phyloP scores from a whole-genome alignment of 1,140 invertebrate genomes.

The Stegodyphus dumicola region DNA sequence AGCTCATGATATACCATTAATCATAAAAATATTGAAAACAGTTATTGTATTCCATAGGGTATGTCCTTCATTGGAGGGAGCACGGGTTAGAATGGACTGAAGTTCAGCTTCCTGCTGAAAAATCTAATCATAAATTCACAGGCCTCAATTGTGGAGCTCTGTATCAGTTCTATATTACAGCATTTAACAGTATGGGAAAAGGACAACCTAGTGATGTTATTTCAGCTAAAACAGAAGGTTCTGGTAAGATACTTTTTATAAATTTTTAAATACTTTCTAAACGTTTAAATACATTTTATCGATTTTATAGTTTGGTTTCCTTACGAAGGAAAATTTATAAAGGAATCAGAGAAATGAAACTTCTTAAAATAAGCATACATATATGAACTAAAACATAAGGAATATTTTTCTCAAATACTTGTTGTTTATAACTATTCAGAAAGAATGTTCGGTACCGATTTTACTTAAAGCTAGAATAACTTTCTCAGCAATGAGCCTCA shows the following conservation, averaged over 20 bases:
- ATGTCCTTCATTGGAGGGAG: conserved; percentile 47
- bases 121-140: conserved; percentile 79
- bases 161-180: conserved; percentile 88
- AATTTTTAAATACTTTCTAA: too few relatives aligned
- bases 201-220: conserved; percentile 77
- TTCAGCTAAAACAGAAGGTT: conserved; percentile 63
- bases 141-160: conserved; percentile 83
- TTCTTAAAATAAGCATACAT: too few relatives aligned
- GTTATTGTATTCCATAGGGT: conserved; percentile 6
- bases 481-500: too few relatives aligned
- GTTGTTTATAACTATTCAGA: too few relatives aligned
- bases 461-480: too few relatives aligned
- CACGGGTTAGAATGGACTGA: conserved; percentile 51
- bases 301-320: too few relatives aligned
- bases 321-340: too few relatives aligned
- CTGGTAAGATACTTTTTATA: conserved; percentile 55
- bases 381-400: too few relatives aligned
- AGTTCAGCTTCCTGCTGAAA: conserved; percentile 68
- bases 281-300: too few relatives aligned
- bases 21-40: neutral
- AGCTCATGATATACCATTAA: neutral
- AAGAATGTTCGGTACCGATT: too few relatives aligned
- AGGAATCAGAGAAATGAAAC: too few relatives aligned
- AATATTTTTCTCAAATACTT: too few relatives aligned
- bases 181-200: conserved; percentile 88